Conservation (phyloP, 2,888 invertebrate genomes). For the Sarcophaga variegata region DNA sequence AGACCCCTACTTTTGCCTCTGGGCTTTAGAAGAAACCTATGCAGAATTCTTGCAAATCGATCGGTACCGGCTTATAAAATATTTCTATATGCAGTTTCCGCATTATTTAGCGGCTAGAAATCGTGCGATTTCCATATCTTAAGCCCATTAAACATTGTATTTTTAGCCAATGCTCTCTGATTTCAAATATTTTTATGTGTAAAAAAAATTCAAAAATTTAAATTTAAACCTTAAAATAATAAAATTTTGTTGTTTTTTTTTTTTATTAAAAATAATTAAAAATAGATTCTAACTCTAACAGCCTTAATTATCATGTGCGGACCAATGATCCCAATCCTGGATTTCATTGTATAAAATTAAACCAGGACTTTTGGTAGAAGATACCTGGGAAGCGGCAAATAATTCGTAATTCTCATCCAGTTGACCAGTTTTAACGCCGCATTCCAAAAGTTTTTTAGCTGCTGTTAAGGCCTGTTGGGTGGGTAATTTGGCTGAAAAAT, state of each 20-base stretch:
- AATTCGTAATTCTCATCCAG: constrained; percentile 81
- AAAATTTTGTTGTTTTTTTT: neutral
- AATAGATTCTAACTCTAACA: neutral
- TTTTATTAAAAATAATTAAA: neutral
- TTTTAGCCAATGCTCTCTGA: too few species aligned
- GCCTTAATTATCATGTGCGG: constrained; percentile 72
- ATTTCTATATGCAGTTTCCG: too few species aligned
- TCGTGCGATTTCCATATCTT: neutral
- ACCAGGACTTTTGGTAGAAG: constrained; percentile 82
- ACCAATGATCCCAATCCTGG: constrained; percentile 82
- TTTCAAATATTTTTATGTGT: too few species aligned
- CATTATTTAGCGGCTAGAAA: too few species aligned
- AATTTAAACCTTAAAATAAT: too few species aligned
- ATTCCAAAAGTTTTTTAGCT: constrained; percentile 81
- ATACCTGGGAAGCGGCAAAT: constrained; percentile 82
- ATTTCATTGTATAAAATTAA: constrained; percentile 82
- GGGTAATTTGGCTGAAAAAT: constrained; percentile 80
- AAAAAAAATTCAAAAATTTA: too few species aligned
- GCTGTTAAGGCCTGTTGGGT: constrained; percentile 79
- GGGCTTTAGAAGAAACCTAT: too few species aligned
- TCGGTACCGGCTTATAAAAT: too few species aligned
- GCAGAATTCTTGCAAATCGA: too few species aligned
- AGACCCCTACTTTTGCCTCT: too few species aligned
- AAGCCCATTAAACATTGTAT: neutral
- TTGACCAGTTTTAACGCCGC: constrained; percentile 81